These are phyloP conservation scores for Buphagus erythrorhynchus DNA, from an alignment of 2,797 vertebrate species.

Conservation along the genomic window DNA sequence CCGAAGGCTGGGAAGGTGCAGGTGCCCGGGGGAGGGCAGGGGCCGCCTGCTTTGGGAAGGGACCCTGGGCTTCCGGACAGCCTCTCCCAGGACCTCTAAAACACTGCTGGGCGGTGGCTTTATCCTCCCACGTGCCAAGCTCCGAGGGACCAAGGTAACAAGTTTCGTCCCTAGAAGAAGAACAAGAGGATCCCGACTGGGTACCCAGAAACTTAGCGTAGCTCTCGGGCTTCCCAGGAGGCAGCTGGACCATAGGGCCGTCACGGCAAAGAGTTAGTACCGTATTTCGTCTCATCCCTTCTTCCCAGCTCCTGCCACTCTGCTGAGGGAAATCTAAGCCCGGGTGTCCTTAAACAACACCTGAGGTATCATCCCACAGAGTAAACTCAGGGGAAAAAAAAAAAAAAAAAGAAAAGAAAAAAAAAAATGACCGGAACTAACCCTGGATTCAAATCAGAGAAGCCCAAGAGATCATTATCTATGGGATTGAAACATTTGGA, in stretches of 20 bases:
- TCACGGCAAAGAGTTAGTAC: fast-evolving
- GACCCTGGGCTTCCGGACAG: neutral
- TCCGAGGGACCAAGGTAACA: neutral
- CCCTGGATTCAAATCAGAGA: neutral
- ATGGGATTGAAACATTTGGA: neutral
- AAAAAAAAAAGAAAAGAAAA: fast-evolving
- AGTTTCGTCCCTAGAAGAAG: neutral
- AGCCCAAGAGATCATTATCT: neutral
- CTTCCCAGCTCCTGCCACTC: neutral
- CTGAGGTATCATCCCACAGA: fast-evolving
- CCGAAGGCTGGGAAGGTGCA: neutral
- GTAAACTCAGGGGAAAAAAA: too few relatives aligned
- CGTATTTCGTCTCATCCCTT: fast-evolving
- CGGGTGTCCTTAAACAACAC: neutral
- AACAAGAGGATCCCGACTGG: neutral
- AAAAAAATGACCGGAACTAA: neutral
- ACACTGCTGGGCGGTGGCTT: neutral
- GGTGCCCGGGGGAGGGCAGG: neutral
- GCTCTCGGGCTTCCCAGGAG: neutral
- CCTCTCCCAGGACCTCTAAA: neutral
- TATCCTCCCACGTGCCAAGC: neutral
- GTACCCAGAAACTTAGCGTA: neutral
- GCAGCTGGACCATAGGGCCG: fast-evolving
- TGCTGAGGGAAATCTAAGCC: neutral
- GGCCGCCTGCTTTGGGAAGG: neutral